Conservation (phyloP, 2,113 vertebrate species). For the Pithys albifrons region DNA sequence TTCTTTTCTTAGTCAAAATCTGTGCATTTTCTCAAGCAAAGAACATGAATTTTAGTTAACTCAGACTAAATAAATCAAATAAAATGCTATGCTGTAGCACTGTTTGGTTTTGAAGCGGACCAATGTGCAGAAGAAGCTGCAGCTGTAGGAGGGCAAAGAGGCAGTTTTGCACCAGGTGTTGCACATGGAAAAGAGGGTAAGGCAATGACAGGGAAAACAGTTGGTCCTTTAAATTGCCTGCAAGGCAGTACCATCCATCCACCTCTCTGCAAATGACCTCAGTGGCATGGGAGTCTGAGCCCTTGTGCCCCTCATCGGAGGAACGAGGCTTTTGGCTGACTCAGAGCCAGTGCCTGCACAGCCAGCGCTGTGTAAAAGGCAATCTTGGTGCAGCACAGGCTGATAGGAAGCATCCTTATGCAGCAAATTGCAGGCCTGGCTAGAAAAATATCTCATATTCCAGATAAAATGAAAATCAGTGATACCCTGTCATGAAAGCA, state of each 20-base stretch:
- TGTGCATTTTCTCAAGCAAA: background rate
- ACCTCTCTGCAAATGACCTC: background rate
- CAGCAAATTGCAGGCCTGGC: background rate
- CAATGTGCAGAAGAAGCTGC: background rate
- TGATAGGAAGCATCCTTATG: background rate
- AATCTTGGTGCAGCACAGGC: background rate
- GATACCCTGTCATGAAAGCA: slow-evolving; percentile 5
- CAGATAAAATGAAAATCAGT: slow-evolving; percentile 37
- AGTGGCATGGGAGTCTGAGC: fast-evolving
- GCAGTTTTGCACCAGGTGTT: background rate
- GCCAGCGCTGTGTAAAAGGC: background rate
- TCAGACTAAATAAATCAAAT: background rate
- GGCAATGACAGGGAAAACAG: background rate
- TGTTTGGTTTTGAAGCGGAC: background rate
- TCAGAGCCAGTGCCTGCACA: background rate
- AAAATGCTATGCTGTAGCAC: background rate
- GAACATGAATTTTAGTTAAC: background rate
- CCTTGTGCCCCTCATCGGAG: background rate
- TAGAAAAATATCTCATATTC: slow-evolving; percentile 1
- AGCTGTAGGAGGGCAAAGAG: background rate
- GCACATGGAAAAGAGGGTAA: background rate
- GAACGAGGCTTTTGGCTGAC: background rate
- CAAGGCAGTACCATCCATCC: background rate
- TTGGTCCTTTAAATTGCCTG: background rate
- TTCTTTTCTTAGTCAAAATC: background rate